These are phyloP conservation scores for Nixonia krombeini DNA, from an alignment of 1,140 invertebrate species.

Conservation along the genomic window DNA sequence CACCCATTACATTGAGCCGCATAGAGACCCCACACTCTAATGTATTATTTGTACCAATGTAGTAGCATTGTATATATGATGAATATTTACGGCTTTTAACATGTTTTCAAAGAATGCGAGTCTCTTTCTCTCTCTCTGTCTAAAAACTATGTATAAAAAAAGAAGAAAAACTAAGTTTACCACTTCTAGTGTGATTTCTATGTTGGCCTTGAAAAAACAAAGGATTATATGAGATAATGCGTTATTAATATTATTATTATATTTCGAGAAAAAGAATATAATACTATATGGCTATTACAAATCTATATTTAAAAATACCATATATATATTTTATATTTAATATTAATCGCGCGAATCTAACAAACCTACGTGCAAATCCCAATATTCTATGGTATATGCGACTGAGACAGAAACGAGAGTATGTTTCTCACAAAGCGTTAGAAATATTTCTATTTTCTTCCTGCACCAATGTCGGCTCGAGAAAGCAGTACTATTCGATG, in stretches of 20 bases:
- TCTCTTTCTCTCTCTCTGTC: conserved; percentile 51
- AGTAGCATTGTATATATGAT: conserved; percentile 42
- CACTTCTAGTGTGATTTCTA: conserved; percentile 69
- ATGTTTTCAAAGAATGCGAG: conserved; percentile 26
- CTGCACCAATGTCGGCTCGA: conserved; percentile 58
- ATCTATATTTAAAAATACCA: conserved; percentile 59
- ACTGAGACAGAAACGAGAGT: conserved; percentile 47
- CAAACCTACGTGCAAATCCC: conserved; percentile 55
- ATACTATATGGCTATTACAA: conserved; percentile 56
- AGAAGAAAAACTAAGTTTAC: conserved; percentile 56
- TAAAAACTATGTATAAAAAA: conserved; percentile 40
- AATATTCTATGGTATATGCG: conserved; percentile 53
- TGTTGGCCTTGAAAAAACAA: conserved; percentile 69
- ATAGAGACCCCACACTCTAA: conserved; percentile 34
- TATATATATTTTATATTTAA: conserved; percentile 70
- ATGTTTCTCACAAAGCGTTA: conserved; percentile 56
- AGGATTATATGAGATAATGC: conserved; percentile 60
- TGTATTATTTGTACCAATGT: conserved; percentile 49
- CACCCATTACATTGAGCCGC: conserved; percentile 32
- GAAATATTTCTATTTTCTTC: conserved; percentile 59
- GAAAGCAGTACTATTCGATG: conserved; percentile 52
- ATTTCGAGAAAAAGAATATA: conserved; percentile 56
- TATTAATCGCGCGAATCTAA: conserved; percentile 59
- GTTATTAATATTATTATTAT: conserved; percentile 53
- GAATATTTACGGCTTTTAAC: conserved; percentile 34